Evolutionary conservation across 2,113 vertebrate genomes (phyloP), one percentile per base, ranked within the genome.

Genomic region (Hyperoodon ampullatus): DNA sequence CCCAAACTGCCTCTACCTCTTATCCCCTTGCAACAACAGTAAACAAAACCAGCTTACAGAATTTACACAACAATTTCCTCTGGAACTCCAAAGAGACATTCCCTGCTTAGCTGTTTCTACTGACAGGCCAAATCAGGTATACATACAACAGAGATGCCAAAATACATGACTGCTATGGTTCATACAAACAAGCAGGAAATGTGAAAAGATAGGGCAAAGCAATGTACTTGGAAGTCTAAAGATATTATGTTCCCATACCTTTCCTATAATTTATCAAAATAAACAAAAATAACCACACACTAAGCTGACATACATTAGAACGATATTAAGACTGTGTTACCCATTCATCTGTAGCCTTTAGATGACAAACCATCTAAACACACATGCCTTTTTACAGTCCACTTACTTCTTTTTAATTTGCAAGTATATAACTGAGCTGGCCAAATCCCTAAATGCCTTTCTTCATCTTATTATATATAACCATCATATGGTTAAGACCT

Each of bases 231-330:
- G 65, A n/a, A 53, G 23, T 91, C 92, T 95, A 65, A 84, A 35
- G 39, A 68, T 88, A 44, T 5, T 78, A 65, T 6, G 26, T 61
- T 55, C 58, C 82, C 4, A 12, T 30, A 74, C 42, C 58, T 77
- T 82, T 58, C 42, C 72, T 66, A 66, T n/a, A 93, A 65, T 68
- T 83, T 68, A 83, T 58, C 90, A 95, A 72, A 82, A 92, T 72
- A 72, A 95, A 65, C 47, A 95, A 53, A 92, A 92, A 77, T 39
- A 96, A 77, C 60, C 47, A 78, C 35, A 82, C 8, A 33, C 55
- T 87, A 80, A 83, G 70, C 39, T 63, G 58, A 19, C 24, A 66
- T 35, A 8, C 81, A 24, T 61, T 55, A 84, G 42, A 72, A 95
- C 35, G 42, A 26, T 33, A 78, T 18, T 63, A 94, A 95, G 15